These are phyloP conservation scores for Drosophila pegasa DNA, from an alignment of 2,888 invertebrate genomes.

Conservation along the genomic window DNA sequence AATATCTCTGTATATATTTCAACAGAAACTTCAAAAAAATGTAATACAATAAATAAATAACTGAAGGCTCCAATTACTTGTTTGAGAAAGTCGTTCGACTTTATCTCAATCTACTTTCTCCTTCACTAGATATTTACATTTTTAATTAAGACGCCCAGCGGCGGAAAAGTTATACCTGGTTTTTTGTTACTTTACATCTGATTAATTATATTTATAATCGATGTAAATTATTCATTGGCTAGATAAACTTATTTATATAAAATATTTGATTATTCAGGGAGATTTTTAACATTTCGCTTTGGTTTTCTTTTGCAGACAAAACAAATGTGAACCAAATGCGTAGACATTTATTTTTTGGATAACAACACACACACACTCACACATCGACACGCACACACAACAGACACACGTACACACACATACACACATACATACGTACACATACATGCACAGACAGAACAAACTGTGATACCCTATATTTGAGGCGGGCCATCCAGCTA, in stretches of 20 bases:
- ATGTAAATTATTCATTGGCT: not conserved
- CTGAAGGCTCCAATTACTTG: conserved; percentile 7
- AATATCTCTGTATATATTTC: not conserved
- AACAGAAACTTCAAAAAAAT: not conserved
- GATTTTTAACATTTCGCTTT: conserved; percentile 3
- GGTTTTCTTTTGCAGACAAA: conserved; percentile 43
- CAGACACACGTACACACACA: conserved; percentile 1
- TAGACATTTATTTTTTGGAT: conserved; percentile 39
- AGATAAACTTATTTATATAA: not conserved
- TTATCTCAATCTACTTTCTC: conserved; percentile 38
- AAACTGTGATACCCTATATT: conserved; percentile 62
- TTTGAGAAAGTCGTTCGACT: conserved; percentile 35
- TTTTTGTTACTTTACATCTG: not conserved
- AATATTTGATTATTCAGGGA: conserved; percentile 7
- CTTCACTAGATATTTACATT: conserved; percentile 27
- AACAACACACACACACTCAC: conserved; percentile 26
- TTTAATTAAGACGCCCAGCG: conserved; percentile 17
- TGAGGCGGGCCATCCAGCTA: conserved; percentile 6
- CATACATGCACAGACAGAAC: conserved; percentile 39
- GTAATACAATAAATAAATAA: not conserved
- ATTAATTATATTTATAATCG: not conserved
- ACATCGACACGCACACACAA: conserved; percentile 7
- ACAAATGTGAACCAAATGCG: conserved; percentile 63
- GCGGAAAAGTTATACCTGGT: not conserved
- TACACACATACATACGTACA: conserved; percentile 15